These are phyloP conservation scores for Euthynnus affinis DNA, from an alignment of 2,797 vertebrate genomes.

Conservation along the genomic window DNA sequence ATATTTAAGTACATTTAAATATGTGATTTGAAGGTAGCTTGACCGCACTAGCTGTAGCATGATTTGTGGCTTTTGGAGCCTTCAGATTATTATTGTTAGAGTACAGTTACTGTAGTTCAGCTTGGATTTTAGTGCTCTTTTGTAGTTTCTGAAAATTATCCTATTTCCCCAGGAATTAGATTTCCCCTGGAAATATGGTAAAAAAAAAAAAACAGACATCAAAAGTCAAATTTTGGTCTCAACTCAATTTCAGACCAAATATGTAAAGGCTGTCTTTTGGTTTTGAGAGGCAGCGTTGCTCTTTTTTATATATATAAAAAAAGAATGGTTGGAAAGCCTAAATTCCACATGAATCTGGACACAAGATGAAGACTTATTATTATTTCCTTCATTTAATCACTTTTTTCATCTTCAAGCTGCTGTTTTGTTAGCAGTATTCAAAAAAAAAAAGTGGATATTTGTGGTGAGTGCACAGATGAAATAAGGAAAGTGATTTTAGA, in stretches of 20 bases:
- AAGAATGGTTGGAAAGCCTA: too few species aligned
- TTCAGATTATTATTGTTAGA: background rate
- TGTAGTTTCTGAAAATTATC: background rate
- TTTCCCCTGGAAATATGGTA: too few species aligned
- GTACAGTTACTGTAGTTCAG: too few species aligned
- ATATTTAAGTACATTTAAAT: background rate
- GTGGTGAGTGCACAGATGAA: background rate
- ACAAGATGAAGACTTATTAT: too few species aligned
- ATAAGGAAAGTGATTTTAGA: slow-evolving; percentile 29
- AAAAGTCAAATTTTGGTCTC: too few species aligned
- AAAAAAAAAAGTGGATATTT: slow-evolving; percentile 9
- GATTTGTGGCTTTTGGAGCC: background rate
- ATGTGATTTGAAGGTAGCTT: background rate
- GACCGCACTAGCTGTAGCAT: background rate
- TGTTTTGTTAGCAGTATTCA: background rate
- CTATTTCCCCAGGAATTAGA: too few species aligned
- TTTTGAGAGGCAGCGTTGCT: too few species aligned
- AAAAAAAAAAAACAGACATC: too few species aligned
- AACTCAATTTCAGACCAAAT: too few species aligned
- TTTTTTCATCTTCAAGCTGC: background rate
- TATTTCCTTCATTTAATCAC: too few species aligned
- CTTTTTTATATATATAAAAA: too few species aligned
- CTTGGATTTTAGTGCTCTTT: background rate
- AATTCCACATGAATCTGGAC: background rate
- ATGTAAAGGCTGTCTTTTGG: too few species aligned